These are phyloP conservation scores for Paraplagusia blochii DNA, from an alignment of 2,113 vertebrate genomes.

Conservation along the genomic window DNA sequence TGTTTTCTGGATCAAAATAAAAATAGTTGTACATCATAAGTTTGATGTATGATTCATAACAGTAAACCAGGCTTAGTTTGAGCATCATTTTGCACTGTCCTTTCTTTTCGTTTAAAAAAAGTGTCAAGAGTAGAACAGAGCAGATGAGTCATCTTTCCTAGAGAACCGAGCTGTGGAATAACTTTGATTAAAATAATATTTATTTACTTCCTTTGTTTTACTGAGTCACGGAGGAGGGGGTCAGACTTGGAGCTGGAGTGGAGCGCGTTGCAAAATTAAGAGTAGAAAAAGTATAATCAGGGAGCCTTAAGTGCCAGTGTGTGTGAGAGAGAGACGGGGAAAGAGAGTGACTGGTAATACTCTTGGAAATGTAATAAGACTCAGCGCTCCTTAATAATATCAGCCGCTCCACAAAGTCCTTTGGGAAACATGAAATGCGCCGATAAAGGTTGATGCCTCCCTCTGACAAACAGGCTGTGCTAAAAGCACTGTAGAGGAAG, in stretches of 20 bases:
- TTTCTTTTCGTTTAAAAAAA: slow-evolving; percentile 32
- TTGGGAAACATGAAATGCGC: slow-evolving; percentile 73
- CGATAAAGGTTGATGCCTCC: slow-evolving; percentile 72
- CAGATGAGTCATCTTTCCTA: neutral
- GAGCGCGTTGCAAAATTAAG: slow-evolving; percentile 60
- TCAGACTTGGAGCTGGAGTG: slow-evolving; percentile 28
- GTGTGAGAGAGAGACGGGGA: slow-evolving; percentile 33
- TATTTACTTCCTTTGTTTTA: slow-evolving; percentile 66
- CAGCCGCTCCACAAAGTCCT: slow-evolving; percentile 71
- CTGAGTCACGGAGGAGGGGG: slow-evolving; percentile 25
- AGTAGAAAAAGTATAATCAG: slow-evolving; percentile 52
- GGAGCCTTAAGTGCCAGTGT: slow-evolving; percentile 29
- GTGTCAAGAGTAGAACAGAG: slow-evolving; percentile 15
- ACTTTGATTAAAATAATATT: no score
- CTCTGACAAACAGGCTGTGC: slow-evolving; percentile 66
- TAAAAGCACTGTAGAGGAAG: slow-evolving; percentile 44
- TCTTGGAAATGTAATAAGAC: slow-evolving; percentile 80
- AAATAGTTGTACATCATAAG: no score
- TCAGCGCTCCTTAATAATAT: slow-evolving; percentile 77
- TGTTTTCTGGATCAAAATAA: no score
- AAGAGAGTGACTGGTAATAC: slow-evolving; percentile 71
- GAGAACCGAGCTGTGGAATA: no score
- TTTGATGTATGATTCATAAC: no score
- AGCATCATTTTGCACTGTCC: slow-evolving; percentile 19
- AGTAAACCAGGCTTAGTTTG: no score